Percentiles rank a stretch among this genome's conserved stretches.
Evolutionary conservation across 2,888 invertebrate genomes (phyloP).

Genomic region (Opisthograptis luteolata): DNA sequence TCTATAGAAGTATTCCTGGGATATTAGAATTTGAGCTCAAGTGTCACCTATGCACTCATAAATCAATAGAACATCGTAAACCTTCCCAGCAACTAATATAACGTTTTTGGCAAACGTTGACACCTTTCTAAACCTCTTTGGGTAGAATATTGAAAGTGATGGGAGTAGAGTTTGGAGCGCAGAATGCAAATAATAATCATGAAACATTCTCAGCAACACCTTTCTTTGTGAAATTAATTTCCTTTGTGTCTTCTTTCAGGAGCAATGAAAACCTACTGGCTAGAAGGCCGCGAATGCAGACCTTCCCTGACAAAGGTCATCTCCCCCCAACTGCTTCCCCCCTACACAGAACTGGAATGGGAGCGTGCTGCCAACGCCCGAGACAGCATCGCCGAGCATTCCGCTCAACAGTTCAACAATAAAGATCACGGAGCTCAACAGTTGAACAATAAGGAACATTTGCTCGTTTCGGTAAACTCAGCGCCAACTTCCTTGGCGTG

Average conservation of each 20-base stretch:
- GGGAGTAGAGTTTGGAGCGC: too few relatives aligned
- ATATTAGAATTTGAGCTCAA: too few relatives aligned
- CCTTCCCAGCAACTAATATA: too few relatives aligned
- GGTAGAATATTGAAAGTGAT: too few relatives aligned
- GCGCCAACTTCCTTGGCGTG: conserved; percentile 53
- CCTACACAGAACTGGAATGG: conserved; percentile 75
- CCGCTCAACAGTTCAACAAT: conserved; percentile 63
- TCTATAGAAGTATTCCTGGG: too few relatives aligned
- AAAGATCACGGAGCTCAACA: conserved; percentile 47
- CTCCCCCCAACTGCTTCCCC: conserved; percentile 65
- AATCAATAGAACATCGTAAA: too few relatives aligned
- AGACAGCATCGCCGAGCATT: conserved; percentile 76
- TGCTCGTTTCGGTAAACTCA: conserved; percentile 56
- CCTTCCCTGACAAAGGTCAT: conserved; percentile 78
- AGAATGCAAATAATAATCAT: too few relatives aligned
- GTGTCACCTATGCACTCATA: too few relatives aligned
- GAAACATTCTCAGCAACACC: too few relatives aligned
- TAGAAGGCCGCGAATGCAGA: conserved; percentile 89
- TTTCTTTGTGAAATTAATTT: not conserved
- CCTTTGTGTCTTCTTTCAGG: conserved; percentile 68
- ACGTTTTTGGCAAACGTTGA: too few relatives aligned
- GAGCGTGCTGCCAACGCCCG: conserved; percentile 73
- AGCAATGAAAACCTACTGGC: conserved; percentile 95
- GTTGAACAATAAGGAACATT: conserved; percentile 37
- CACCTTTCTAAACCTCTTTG: too few relatives aligned